These are phyloP conservation scores for Sandelia bainsii DNA, from an alignment of 2,797 vertebrate genomes.

Conservation along the genomic window DNA sequence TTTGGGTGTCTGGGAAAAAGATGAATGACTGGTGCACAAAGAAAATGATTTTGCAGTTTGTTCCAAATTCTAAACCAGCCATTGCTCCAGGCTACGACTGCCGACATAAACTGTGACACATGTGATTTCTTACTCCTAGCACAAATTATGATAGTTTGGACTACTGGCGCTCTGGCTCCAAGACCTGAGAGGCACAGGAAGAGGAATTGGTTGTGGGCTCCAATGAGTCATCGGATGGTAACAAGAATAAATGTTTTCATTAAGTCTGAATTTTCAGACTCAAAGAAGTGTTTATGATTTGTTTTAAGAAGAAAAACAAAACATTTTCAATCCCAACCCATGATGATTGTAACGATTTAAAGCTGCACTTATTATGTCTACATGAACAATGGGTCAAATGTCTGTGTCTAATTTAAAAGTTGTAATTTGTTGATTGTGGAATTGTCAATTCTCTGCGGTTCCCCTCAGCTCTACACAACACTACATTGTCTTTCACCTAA, in stretches of 20 bases:
- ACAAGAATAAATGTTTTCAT: slow-evolving; percentile 52
- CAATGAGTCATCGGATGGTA: slow-evolving; percentile 55
- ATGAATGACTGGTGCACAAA: slow-evolving; percentile 79
- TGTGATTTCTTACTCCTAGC: slow-evolving; percentile 78
- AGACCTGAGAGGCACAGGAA: slow-evolving; percentile 60
- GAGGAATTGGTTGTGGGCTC: slow-evolving; percentile 53
- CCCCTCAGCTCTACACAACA: not conserved
- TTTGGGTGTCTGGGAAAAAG: slow-evolving; percentile 77
- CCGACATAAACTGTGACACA: slow-evolving; percentile 81
- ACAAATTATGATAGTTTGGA: slow-evolving; percentile 78
- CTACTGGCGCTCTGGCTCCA: slow-evolving; percentile 72
- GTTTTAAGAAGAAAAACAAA: slow-evolving; percentile 9
- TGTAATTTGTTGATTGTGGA: not conserved
- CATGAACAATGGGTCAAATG: slow-evolving; percentile 13
- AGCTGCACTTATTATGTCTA: not conserved
- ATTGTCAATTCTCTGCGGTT: not conserved
- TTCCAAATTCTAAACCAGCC: slow-evolving; percentile 77
- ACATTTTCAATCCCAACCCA: slow-evolving; percentile 5
- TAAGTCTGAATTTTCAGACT: slow-evolving; percentile 19
- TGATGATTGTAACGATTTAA: slow-evolving; percentile 7
- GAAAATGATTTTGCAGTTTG: slow-evolving; percentile 83
- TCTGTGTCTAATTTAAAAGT: not conserved
- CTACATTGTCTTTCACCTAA: not conserved
- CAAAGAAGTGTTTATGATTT: no score
- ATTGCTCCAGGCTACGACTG: slow-evolving; percentile 72